Evolutionary conservation across 2,888 invertebrate genomes (phyloP), one percentile per base, ranked within the genome.

Genomic region (Trissoscelio sp.): DNA sequence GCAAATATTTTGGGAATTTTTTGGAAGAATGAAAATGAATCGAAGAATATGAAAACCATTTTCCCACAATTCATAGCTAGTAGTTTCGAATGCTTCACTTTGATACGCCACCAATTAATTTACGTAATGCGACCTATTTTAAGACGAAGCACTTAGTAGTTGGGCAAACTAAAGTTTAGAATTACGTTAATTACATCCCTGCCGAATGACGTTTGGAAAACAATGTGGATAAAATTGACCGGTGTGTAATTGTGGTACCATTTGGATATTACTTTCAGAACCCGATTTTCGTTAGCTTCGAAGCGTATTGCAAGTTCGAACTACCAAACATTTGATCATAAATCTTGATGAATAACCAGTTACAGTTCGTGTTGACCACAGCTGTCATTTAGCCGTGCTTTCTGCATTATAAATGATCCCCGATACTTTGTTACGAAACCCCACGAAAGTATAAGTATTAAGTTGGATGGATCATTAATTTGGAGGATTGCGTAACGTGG

Each of bases 131-230:
- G 9, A 24, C 22, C 11, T 39, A 39, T 18, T 51, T 22, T 11
- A 51, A 66, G 66, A 24, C 39, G 37, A 24, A 51, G 66, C 24
- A 39, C 51, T 51, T 66, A 48, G 48, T 51, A 51, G 51, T 66
- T 51, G 24, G 66, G 44, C 16, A 51, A 51, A 51, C 66, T 51
- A 11, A 16, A 62, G 34, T 51, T 5, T 58, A 34, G 44, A 70
- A 58, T 57, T 57, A 46, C 72, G 16, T 37, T 72, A 60, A 72
- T 72, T 58, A 37, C 37, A 39, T 44, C 37, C 5, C 9, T 48
- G 18, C 5, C 31, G 20, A 72, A 20, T 60, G 55, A 46, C 24
- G 24, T 58, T 51, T 39, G 34, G 39, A 24, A 57, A 72, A 46
- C 51, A 70, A 58, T 16, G 28, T n/a, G 11, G 16, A 60, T 44